These are phyloP conservation scores for Melanotaenia boesemani DNA, from an alignment of 2,797 vertebrate genomes.

Conservation along the genomic window DNA sequence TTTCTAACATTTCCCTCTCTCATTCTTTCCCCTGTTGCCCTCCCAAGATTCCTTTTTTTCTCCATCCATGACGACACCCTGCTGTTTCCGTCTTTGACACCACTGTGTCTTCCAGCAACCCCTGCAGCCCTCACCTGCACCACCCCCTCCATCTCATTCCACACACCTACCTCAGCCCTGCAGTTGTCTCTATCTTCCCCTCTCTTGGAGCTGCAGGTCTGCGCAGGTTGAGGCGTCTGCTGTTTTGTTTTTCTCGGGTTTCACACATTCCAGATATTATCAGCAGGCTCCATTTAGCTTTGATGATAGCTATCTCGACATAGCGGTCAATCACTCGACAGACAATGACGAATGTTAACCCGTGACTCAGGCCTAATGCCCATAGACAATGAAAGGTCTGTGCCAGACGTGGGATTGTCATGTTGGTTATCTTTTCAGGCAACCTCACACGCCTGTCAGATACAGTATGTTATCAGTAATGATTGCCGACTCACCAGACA, in stretches of 20 bases:
- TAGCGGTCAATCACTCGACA: slow-evolving; percentile 53
- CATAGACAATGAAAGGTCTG: slow-evolving; percentile 45
- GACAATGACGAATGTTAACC: slow-evolving; percentile 62
- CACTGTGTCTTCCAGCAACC: slow-evolving; percentile 20
- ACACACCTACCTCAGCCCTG: slow-evolving; percentile 8
- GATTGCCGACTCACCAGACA: slow-evolving; percentile 21
- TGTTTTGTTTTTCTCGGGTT: slow-evolving; percentile 75
- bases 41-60: slow-evolving; percentile 23
- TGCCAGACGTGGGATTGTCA: slow-evolving; percentile 24
- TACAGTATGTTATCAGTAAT: slow-evolving; percentile 19
- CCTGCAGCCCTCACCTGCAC: slow-evolving; percentile 32
- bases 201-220: slow-evolving; percentile 38
- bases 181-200: slow-evolving; percentile 30
- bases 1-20: slow-evolving; percentile 27
- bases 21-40: slow-evolving; percentile 5
- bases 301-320: slow-evolving; percentile 62
- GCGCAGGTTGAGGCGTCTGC: slow-evolving; percentile 60
- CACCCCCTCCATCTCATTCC: neutral
- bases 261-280: slow-evolving; percentile 79
- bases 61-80: slow-evolving; percentile 43
- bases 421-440: slow-evolving; percentile 36
- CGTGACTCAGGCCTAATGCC: slow-evolving; percentile 42
- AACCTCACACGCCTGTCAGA: slow-evolving; percentile 33
- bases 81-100: slow-evolving; percentile 44
- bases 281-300: slow-evolving; percentile 57